These are phyloP conservation scores for Drosophila oshimai DNA, from an alignment of 1,140 invertebrate genomes.

Conservation along the genomic window DNA sequence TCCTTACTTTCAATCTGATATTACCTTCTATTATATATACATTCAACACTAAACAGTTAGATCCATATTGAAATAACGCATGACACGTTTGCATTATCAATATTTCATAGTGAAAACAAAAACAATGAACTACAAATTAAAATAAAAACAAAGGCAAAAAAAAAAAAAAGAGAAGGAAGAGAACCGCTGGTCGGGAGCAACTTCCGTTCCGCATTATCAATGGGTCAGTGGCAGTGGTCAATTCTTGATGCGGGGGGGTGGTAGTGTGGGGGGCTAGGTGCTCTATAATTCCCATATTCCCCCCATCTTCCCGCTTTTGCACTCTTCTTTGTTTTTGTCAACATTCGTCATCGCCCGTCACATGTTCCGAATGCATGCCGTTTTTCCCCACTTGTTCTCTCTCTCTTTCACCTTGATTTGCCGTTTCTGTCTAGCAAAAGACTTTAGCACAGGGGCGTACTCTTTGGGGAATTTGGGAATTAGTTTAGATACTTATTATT, in stretches of 20 bases:
- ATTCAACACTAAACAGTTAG: not conserved
- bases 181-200: conserved; percentile 12
- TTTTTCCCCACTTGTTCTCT: conserved; percentile 21
- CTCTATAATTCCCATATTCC: conserved; percentile 7
- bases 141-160: conserved; percentile 20
- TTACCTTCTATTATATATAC: not conserved
- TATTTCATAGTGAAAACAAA: conserved; percentile 33
- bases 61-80: not conserved
- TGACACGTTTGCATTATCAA: conserved; percentile 29
- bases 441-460: not conserved
- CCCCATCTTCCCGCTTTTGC: not conserved
- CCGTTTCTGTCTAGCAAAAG: conserved; percentile 1
- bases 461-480: too few species aligned
- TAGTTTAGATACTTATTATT: too few species aligned
- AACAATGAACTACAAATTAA: conserved; percentile 9
- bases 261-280: not conserved
- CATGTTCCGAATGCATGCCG: conserved; percentile 62
- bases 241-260: conserved; percentile 11
- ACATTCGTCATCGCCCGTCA: conserved; percentile 60
- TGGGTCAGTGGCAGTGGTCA: conserved; percentile 64
- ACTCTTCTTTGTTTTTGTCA: conserved; percentile 20
- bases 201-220: conserved; percentile 72
- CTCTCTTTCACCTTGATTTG: not conserved
- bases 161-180: not conserved
- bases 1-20: not conserved